phyloP scores from a whole-genome alignment of 1,140 invertebrate species.

The Apis dorsata region DNA sequence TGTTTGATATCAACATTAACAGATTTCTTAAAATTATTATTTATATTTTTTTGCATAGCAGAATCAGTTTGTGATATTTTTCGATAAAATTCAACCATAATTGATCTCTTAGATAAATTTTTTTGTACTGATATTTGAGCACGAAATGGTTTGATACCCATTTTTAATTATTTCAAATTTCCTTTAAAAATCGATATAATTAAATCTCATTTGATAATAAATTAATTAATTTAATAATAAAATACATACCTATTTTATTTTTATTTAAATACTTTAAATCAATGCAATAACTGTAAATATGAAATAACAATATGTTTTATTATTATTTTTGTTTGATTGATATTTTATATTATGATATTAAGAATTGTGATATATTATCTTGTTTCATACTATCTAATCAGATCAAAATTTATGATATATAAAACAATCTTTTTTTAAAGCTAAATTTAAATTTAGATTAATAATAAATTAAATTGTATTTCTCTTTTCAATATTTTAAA shows the following conservation, averaged over 20 bases:
- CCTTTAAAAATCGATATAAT: conserved; percentile 1
- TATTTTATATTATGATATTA: conserved; percentile 15
- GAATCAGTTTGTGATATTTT: conserved; percentile 39
- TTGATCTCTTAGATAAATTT: neutral
- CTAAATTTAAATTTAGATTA: neutral
- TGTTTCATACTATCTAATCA: conserved; percentile 52
- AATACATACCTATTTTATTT: conserved; percentile 7
- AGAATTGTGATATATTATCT: conserved; percentile 21
- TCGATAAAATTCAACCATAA: conserved; percentile 53
- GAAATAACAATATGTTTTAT: neutral
- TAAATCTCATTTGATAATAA: neutral
- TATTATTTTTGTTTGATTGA: neutral
- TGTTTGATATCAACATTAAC: neutral
- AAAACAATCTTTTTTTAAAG: neutral
- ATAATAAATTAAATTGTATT: neutral
- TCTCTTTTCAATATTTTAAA: neutral
- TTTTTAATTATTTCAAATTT: conserved; percentile 36
- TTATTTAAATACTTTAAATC: neutral
- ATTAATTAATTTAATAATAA: neutral
- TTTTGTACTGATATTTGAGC: conserved; percentile 68
- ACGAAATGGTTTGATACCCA: conserved; percentile 77
- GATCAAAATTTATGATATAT: conserved; percentile 20
- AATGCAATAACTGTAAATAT: neutral
- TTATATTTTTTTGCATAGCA: neutral
- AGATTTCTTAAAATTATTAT: neutral